Evolutionary conservation across 2,888 invertebrate species (phyloP), one percentile per base, ranked within the genome.

Genomic region (Cephus nigrinus): DNA sequence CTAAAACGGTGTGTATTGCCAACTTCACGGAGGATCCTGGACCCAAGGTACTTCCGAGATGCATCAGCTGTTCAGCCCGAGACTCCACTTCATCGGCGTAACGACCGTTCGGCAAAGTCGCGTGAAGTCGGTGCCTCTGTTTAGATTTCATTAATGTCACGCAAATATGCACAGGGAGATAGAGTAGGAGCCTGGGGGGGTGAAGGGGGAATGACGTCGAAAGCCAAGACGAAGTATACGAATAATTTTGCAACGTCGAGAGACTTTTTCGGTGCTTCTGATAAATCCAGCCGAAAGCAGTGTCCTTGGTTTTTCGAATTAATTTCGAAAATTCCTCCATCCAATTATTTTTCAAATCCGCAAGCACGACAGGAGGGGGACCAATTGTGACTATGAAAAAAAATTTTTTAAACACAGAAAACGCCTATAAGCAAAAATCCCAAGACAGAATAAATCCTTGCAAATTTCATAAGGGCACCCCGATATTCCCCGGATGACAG

Each of bases 81-180:
- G 40, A 55, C 40, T 55, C 23, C 40, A 2, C 40, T 23, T 23
- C 5, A 23, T 23, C 40, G 40, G 23, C 40, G 40, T 55, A 55
- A 55, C 40, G 40, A 23, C 23, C 40, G 23, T 55, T 55, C 40
- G 40, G 23, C 40, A 23, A 55, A 55, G 40, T 23, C 4, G 23
- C 23, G 9, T 55, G 40, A 55, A 55, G 40, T 23, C 1, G 12
- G 12, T 11, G 2, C 11, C 12, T 69, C 31, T 71, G 71, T 71
- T 71, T 71, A 71, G 71, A 71, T 71, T 71, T 71, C 71, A 71
- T 71, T 71, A 71, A 71, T 71, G 71, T 71, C 71, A 71, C 11
- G 71, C 71, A 71, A 71, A 71, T 71, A 71, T 71, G 32, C 32
- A 71, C 31, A 32, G 71, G 12, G 71, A 32, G 71, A 71, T 32